phyloP scores from a whole-genome alignment of 2,113 vertebrate species.

The Atherinomorus stipes region DNA sequence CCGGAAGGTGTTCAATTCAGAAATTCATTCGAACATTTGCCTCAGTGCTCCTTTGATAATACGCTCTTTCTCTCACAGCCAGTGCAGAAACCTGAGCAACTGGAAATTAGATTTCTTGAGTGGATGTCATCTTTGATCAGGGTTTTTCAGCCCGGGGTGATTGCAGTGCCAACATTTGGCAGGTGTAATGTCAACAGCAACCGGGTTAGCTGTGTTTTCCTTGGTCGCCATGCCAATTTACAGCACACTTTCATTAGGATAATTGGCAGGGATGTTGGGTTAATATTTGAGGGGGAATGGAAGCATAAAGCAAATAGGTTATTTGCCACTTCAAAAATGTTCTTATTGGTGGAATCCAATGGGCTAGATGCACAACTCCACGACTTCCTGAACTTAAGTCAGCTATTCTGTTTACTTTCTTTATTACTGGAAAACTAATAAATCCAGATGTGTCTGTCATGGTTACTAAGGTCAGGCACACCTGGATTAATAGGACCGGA shows the following conservation, averaged over 20 bases:
- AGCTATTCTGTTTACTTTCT: too few relatives aligned
- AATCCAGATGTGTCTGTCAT: too few relatives aligned
- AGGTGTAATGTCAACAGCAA: conserved; percentile 57
- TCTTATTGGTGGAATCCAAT: conserved; percentile 50
- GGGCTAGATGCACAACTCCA: too few relatives aligned
- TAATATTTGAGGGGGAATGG: conserved; percentile 60
- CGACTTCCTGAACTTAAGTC: too few relatives aligned
- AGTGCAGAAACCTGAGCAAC: conserved; percentile 12
- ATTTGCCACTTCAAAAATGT: conserved; percentile 41
- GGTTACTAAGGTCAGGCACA: too few relatives aligned
- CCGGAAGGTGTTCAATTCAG: conserved; percentile 37
- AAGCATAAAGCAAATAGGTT: conserved; percentile 36
- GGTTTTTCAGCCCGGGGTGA: conserved; percentile 45
- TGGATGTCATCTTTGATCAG: conserved; percentile 70
- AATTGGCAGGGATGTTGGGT: conserved; percentile 55
- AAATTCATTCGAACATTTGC: conserved; percentile 44
- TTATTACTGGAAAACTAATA: too few relatives aligned
- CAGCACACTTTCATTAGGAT: conserved; percentile 50
- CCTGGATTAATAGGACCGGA: too few relatives aligned
- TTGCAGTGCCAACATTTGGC: conserved; percentile 47
- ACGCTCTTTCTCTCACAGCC: conserved; percentile 6
- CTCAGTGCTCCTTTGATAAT: conserved; percentile 25
- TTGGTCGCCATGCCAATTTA: conserved; percentile 61
- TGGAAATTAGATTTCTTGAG: conserved; percentile 67
- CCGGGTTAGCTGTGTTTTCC: conserved; percentile 61